Evolutionary conservation across 2,888 invertebrate species (phyloP), one percentile per base, ranked within the genome.

Genomic region (Agriopis marginaria): DNA sequence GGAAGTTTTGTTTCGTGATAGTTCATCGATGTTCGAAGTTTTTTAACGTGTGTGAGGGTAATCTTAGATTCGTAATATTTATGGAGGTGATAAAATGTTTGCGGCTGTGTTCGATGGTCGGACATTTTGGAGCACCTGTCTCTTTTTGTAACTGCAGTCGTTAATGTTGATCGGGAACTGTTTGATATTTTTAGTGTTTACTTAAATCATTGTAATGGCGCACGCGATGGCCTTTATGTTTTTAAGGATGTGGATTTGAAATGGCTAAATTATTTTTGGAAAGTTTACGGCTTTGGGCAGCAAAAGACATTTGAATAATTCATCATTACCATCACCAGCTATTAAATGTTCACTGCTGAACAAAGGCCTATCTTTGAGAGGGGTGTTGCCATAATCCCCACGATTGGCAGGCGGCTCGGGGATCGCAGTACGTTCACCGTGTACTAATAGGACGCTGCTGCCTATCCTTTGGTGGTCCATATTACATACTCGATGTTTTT

Each of bases 31-130:
- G 47, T 73, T 75, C 54, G 51, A 66, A 71, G 63, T 75, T 77
- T 75, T 75, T 69, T 76, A 77, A 76, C 66, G 59, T 59, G 68
- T 69, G 67, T 66, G 65, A 68, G 76, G 73, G 73, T 83, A 82
- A 84, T 85, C 86, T 84, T 81, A 81, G 84, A 86, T 84, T 85
- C 79, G 82, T 88, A 86, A 85, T 91, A 91, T 93, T 93, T 93
- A 93, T 87, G 89, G 83, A 66, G 75, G 88, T 86, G 88, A 92
- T 94, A 93, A 93, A 92, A 86, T 89, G 93, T 92, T 89, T 89
- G 92, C 90, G 93, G 93, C 86, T 81, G 75, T 89, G 91, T 88
- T 84, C 83, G 76, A 76, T 87, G 71, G 72, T 87, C 82, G 83
- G 79, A 83, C 86, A 83, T 82, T 86, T 86, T 86, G 79, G 86